Evolutionary conservation across 2,797 vertebrate genomes (phyloP).

Genomic region (Vireo griseus): DNA sequence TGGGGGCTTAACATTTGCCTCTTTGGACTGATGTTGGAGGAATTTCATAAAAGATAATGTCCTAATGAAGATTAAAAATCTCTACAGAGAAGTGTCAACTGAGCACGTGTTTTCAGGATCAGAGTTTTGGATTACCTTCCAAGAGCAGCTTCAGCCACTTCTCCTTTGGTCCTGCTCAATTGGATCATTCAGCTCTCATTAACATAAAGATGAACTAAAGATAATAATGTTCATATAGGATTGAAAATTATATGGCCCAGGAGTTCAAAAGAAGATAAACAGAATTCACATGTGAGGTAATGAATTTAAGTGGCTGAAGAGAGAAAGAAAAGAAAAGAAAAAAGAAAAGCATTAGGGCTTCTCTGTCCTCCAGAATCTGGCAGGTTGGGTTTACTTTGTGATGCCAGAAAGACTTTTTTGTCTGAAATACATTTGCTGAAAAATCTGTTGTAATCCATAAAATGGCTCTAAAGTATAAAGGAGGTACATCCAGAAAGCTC

Average conservation of each 20-base stretch:
- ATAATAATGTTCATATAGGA: not conserved
- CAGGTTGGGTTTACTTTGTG: not conserved
- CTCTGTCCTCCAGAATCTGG: not conserved
- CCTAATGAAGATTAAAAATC: not conserved
- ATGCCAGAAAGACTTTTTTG: constrained; percentile 37
- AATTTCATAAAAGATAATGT: not conserved
- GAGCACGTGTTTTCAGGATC: not conserved
- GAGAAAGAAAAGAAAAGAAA: not conserved
- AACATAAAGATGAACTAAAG: not conserved
- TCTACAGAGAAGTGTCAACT: not conserved
- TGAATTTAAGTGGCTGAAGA: not conserved
- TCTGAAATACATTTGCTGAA: constrained; percentile 34
- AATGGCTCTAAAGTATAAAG: not conserved
- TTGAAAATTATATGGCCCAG: not conserved
- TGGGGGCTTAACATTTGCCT: not conserved
- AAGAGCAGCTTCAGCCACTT: not conserved
- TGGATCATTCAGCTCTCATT: not conserved
- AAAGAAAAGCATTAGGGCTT: not conserved
- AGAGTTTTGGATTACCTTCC: not conserved
- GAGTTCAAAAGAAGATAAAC: not conserved
- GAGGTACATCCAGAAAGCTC: not conserved
- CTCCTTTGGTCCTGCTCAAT: not conserved
- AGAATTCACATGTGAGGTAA: not conserved
- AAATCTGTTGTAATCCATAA: not conserved
- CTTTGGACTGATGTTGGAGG: not conserved